Evolutionary conservation across 2,797 vertebrate genomes (phyloP).

Genomic region (Agapornis canus): DNA sequence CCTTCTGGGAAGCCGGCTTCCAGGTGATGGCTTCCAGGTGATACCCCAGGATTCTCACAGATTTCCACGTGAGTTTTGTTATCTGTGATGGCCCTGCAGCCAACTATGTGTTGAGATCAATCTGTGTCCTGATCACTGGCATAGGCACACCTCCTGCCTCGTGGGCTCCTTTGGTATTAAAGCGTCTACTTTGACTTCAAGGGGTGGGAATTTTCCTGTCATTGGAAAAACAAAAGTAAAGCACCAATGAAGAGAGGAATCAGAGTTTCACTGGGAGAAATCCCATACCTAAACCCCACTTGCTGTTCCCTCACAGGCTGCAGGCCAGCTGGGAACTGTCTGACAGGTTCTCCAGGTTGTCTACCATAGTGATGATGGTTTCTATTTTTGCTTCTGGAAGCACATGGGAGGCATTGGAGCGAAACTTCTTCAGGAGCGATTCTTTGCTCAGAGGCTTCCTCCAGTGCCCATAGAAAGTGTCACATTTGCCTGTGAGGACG

Average conservation of each 20-base stretch:
- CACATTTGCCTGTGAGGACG: conserved; percentile 81
- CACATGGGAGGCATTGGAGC: conserved; percentile 79
- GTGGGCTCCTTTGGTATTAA: neutral
- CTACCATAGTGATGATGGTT: conserved; percentile 79
- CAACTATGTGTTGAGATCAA: neutral
- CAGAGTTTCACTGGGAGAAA: neutral
- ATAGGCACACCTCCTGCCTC: neutral
- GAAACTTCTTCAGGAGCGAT: conserved; percentile 86
- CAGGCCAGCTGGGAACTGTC: conserved; percentile 80
- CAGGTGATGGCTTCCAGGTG: too few species aligned
- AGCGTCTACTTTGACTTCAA: neutral
- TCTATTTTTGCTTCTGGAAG: conserved; percentile 79
- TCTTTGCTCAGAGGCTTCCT: conserved; percentile 87
- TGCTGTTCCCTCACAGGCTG: conserved; percentile 72
- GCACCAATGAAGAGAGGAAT: conserved; percentile 54
- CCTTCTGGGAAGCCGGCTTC: neutral
- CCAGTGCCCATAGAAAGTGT: conserved; percentile 93
- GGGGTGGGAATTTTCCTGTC: neutral
- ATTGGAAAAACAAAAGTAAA: conserved; percentile 11
- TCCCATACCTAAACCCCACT: neutral
- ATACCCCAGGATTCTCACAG: neutral
- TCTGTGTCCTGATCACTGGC: neutral
- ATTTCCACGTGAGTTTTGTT: neutral
- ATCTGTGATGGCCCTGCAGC: neutral
- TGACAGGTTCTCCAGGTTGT: conserved; percentile 77